phyloP scores from a whole-genome alignment of 1,140 invertebrate genomes.

The Cardiocondyla obscurior region DNA sequence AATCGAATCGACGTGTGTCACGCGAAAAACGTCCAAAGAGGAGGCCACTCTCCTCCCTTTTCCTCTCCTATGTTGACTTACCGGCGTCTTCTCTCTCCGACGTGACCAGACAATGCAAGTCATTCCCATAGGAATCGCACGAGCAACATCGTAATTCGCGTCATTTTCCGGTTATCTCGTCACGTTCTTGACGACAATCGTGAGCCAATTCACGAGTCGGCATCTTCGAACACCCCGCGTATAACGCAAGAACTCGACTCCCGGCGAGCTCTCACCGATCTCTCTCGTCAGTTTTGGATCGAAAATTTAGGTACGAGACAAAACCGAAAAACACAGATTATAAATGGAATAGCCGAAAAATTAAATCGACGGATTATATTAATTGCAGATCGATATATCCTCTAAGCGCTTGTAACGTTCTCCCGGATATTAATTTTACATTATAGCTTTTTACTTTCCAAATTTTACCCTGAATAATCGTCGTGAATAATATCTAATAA shows the following conservation, averaged over 20 bases:
- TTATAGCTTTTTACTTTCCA: neutral
- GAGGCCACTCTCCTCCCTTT: neutral
- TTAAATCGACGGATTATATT: too few relatives aligned
- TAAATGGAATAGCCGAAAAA: too few relatives aligned
- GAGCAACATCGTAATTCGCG: neutral
- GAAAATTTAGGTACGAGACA: too few relatives aligned
- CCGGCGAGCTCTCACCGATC: neutral
- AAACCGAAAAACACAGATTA: too few relatives aligned
- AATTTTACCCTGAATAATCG: neutral
- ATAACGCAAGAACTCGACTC: neutral
- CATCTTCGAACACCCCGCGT: neutral
- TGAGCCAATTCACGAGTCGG: constrained; percentile 7
- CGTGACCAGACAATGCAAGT: constrained; percentile 24
- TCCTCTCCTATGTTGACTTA: too few relatives aligned
- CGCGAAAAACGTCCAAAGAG: neutral
- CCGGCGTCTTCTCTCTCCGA: neutral
- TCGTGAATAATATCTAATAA: neutral
- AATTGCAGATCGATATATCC: too few relatives aligned
- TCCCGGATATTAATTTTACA: neutral
- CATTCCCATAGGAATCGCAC: neutral
- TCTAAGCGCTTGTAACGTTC: neutral
- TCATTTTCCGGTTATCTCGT: constrained; percentile 4
- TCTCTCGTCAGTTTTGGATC: too few relatives aligned
- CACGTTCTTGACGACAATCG: constrained; percentile 11
- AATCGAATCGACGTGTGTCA: constrained; percentile 28